Base-by-base conservation (phyloP, 2,888 invertebrate genomes). In the Eremobia ochroleuca region DNA sequence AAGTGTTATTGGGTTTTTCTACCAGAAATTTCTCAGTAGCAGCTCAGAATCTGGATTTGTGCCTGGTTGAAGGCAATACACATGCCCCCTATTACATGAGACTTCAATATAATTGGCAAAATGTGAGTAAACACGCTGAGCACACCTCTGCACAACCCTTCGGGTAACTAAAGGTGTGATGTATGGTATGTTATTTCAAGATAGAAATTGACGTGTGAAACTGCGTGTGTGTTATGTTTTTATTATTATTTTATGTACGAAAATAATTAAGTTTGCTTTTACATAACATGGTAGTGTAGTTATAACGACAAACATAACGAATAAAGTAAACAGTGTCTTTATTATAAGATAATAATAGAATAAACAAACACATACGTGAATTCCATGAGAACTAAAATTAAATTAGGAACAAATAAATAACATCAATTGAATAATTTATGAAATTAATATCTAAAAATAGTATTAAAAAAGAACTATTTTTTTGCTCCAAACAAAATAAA, bases 271-370 rank as follows among this genome's bases (percentile, higher is more conserved):
- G n/a, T 49, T 5, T 31, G 52, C 25, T 52, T n/a, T 25, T 9
- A 11, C 11, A n/a, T n/a, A 11, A 25, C 4, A 4, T 52, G 52
- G 49, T 49, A 1, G 25, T 68, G 18, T 34, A 9, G 25, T 25
- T 67, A 6, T 13, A 49, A 18, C 18, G 4, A 43, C 4, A 65
- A 61, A 61, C 18, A 62, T 8, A 52, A 2, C 4, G 2, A 65
- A n/a, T 65, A 18, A 55, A 64, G 64, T 64, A 76, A 83, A 71
- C 73, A 81, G 71, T 77, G 66, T 15, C 77, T 83, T 84, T 81
- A 84, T 84, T 81, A 70, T 46, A 64, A 43, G 0, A 2, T 49
- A 62, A 21, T 6, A 69, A 37, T 52, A 55, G 2, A 58, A 40
- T n/a, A 37, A 69, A 9, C 52, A 67, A 55, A 76, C 15, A 67